Percentiles rank a stretch among this genome's conserved stretches.
Conservation (phyloP, 2,113 vertebrate species). For the Ctenomys sociabilis region DNA sequence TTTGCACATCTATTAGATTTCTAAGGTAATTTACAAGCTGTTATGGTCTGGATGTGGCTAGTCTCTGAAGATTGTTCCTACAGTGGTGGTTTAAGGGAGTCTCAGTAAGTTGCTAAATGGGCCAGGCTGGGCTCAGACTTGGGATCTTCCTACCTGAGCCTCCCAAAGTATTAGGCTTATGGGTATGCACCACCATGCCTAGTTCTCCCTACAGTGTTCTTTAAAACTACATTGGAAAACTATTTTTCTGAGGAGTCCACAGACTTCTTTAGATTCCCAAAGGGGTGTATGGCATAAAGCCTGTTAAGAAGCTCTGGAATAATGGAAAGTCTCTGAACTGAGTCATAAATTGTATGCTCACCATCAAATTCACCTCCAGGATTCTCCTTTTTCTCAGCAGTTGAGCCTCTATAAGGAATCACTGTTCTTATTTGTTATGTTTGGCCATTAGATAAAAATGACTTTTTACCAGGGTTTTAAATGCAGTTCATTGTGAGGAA, state of each 20-base stretch:
- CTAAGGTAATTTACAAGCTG: constrained; percentile 1
- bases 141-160: background rate
- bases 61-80: background rate
- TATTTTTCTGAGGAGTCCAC: constrained; percentile 26
- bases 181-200: background rate
- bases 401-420: background rate
- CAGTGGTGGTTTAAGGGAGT: background rate
- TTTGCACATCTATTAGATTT: background rate
- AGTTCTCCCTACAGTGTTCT: background rate
- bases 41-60: background rate
- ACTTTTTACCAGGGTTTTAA: constrained; percentile 55
- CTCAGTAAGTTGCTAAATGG: background rate
- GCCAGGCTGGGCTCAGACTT: background rate
- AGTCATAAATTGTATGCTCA: background rate
- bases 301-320: background rate
- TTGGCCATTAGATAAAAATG: constrained; percentile 53
- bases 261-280: background rate
- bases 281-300: background rate
- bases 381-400: constrained; percentile 9
- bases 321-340: background rate
- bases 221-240: constrained; percentile 6
- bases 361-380: background rate
- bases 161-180: background rate
- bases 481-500: constrained; percentile 37
- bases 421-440: background rate